Evolutionary conservation across 2,888 invertebrate species (phyloP).

Genomic region (Lasioglossum figueresi): DNA sequence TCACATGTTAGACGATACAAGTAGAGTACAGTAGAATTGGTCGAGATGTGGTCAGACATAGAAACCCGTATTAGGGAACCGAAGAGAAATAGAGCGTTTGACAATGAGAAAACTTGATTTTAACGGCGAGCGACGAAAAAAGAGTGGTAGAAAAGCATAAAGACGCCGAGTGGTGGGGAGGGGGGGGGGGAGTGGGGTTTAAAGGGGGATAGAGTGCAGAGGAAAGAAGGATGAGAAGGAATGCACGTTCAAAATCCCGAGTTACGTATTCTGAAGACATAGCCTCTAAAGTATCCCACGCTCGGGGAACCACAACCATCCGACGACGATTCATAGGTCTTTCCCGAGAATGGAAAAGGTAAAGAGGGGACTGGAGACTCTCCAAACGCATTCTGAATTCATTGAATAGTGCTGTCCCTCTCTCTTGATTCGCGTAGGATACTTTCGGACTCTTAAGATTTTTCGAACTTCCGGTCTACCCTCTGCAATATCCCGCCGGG

Average conservation of each 20-base stretch:
- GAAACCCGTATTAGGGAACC: neutral
- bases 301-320: conserved; percentile 76
- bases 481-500: neutral
- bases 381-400: conserved; percentile 76
- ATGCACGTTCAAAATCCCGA: conserved; percentile 75
- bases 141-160: conserved; percentile 32
- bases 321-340: conserved; percentile 79
- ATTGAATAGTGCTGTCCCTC: conserved; percentile 64
- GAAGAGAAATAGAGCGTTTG: conserved; percentile 20
- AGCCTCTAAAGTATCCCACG: conserved; percentile 77
- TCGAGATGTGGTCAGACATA: neutral
- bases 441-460: conserved; percentile 57
- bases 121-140: conserved; percentile 52
- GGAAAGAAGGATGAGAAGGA: conserved; percentile 60
- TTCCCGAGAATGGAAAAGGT: conserved; percentile 67
- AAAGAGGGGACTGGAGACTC: conserved; percentile 70
- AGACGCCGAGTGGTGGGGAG: neutral
- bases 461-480: conserved; percentile 36
- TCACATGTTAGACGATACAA: neutral
- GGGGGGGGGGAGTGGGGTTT: neutral
- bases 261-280: conserved; percentile 80
- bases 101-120: conserved; percentile 60
- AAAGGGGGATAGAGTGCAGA: conserved; percentile 32
- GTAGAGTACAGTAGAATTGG: neutral
- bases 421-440: conserved; percentile 40